Evolutionary conservation across 1,140 invertebrate species (phyloP), one percentile per base, ranked within the genome.

Genomic region (Neocloeon triangulifer): DNA sequence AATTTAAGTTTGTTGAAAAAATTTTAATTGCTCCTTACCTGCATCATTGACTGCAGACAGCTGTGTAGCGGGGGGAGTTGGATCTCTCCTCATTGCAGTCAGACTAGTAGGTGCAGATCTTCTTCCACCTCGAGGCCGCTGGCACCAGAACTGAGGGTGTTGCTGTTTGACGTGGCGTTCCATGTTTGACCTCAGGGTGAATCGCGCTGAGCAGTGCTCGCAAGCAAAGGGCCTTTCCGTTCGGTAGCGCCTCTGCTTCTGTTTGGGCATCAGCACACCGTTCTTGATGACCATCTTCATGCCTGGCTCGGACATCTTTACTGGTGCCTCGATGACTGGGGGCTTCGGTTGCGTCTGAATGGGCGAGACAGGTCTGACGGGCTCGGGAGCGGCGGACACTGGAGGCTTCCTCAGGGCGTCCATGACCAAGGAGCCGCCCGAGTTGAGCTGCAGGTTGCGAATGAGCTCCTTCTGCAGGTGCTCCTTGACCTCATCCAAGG

Each of bases 151-250:
- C 30, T 84, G 74, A 0, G 82, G 82, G 58, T 91, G 85, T 42
- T 89, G 84, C 41, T 88, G 81, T 47, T 91, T 91, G 1, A 89
- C 77, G 37, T 92, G 85, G 1, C 84, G 56, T 50, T 91, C 84
- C 81, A 89, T 89, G 44, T 89, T 89, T 5, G 81, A 86, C 5
- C 82, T 62, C 1, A 91, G 50, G 0, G 84, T 89, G 43, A 92
- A 92, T 28, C 77, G 62, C 0, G 82, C 80, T 0, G 77, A 72
- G 46, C 85, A 89, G 41, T 84, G 75, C 21, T 79, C 78, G 49
- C 85, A 91, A 1, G 70, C 71, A 44, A 86, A 88, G 1, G 82
- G 82, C 14, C 82, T 61, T 49, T 88, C 82, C n/a, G 82, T 89
- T 30, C 84, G 62, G 45, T 88, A 89, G 26, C 82, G 62, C 18